Evolutionary conservation across 1,140 invertebrate genomes (phyloP).

Genomic region (Sitodiplosis mosellana): DNA sequence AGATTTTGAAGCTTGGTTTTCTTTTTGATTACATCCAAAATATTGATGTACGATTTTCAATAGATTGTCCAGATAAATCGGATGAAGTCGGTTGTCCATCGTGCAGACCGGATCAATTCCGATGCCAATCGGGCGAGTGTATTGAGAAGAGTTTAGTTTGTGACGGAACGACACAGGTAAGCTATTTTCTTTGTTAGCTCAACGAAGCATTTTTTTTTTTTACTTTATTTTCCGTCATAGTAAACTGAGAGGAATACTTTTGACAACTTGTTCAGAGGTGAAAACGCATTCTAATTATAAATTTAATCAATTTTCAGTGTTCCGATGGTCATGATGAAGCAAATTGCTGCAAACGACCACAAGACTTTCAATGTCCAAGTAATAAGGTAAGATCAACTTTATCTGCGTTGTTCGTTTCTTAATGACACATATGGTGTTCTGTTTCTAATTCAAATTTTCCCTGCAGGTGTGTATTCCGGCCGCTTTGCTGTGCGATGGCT

Average conservation of each 20-base stretch:
- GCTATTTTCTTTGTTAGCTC: no score
- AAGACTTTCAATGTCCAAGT: slow-evolving; percentile 44
- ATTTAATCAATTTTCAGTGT: slow-evolving; percentile 32
- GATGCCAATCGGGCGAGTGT: slow-evolving; percentile 56
- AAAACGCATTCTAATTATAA: no score
- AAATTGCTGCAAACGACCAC: slow-evolving; percentile 34
- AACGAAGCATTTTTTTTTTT: no score
- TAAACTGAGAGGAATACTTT: no score
- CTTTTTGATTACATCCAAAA: slow-evolving; percentile 50
- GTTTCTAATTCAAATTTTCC: slow-evolving; percentile 9
- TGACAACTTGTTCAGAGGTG: no score
- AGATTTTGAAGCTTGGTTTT: slow-evolving; percentile 24
- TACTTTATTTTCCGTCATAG: no score
- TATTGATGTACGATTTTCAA: no score
- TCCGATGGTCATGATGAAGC: slow-evolving; percentile 45
- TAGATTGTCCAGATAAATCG: slow-evolving; percentile 59
- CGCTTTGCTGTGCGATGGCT: slow-evolving; percentile 41
- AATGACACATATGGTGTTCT: no score
- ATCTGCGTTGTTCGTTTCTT: no score
- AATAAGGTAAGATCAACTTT: slow-evolving; percentile 18
- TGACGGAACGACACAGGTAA: slow-evolving; percentile 42
- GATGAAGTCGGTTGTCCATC: slow-evolving; percentile 57
- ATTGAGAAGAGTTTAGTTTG: slow-evolving; percentile 50
- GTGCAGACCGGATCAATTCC: slow-evolving; percentile 45
- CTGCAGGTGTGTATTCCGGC: slow-evolving; percentile 35